A percentile compares a stretch with the other conserved stretches of the same genome.
These are phyloP conservation scores for Onychorhynchus coronatus DNA, from an alignment of 2,113 vertebrate genomes.

Conservation along the genomic window DNA sequence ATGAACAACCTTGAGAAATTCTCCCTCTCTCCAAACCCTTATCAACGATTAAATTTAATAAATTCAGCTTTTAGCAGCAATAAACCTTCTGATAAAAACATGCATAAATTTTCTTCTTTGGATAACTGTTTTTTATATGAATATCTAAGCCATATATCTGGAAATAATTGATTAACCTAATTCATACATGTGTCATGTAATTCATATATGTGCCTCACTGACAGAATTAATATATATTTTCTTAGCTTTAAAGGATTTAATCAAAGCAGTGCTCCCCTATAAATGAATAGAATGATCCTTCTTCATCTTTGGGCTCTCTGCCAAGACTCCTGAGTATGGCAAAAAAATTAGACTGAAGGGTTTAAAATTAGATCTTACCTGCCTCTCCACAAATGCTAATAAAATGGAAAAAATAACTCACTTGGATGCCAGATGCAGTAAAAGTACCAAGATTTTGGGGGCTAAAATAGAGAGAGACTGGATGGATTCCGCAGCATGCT, in stretches of 20 bases:
- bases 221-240: background rate
- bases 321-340: background rate
- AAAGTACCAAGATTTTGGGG: background rate
- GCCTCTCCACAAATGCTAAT: background rate
- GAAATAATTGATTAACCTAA: background rate
- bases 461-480: background rate
- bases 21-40: background rate
- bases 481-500: background rate
- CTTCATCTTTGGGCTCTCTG: background rate
- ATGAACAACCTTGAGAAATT: background rate
- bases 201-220: background rate
- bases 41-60: background rate
- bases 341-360: background rate
- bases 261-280: background rate
- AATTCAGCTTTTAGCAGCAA: background rate
- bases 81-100: background rate
- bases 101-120: background rate
- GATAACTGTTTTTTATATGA: background rate
- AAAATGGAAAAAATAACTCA: background rate
- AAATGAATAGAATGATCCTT: background rate
- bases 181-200: background rate
- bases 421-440: background rate
- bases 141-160: background rate
- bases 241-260: background rate
- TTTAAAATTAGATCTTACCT: slow-evolving; percentile 22